phyloP scores from a whole-genome alignment of 1,140 invertebrate species.

The Psilanteris sp. region DNA sequence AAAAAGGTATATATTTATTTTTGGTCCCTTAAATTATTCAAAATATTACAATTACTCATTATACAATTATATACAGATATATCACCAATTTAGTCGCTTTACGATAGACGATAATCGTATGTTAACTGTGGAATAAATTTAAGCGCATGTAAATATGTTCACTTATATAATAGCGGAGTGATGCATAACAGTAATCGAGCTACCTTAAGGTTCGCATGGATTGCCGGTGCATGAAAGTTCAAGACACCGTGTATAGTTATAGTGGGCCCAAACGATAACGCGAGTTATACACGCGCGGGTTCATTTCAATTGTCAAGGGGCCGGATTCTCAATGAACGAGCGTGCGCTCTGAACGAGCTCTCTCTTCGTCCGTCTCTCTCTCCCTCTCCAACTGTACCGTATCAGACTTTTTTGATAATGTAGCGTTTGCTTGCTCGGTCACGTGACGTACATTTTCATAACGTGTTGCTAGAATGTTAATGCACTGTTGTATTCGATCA shows the following conservation, averaged over 20 bases:
- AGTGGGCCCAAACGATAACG: constrained; percentile 36
- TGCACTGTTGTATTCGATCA: constrained; percentile 46
- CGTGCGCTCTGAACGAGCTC: constrained; percentile 34
- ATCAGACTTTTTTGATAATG: constrained; percentile 56
- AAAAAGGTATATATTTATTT: too few species aligned
- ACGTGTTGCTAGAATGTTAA: constrained; percentile 60
- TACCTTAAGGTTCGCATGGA: too few species aligned
- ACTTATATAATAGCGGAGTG: too few species aligned
- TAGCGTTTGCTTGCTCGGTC: constrained; percentile 43
- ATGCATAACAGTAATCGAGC: too few species aligned
- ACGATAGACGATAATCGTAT: too few species aligned
- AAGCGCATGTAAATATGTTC: too few species aligned
- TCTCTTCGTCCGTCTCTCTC: neutral
- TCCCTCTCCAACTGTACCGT: constrained; percentile 1
- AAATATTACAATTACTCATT: too few species aligned
- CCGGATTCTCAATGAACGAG: constrained; percentile 55
- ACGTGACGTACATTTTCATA: constrained; percentile 56
- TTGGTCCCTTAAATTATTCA: too few species aligned
- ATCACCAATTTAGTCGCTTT: too few species aligned
- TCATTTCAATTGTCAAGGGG: constrained; percentile 50
- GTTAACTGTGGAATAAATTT: too few species aligned
- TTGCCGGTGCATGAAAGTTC: too few species aligned
- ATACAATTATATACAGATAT: too few species aligned
- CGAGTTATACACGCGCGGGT: constrained; percentile 42
- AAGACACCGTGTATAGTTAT: constrained; percentile 7